phyloP scores from a whole-genome alignment of 2,113 vertebrate genomes.

The Sula dactylatra region DNA sequence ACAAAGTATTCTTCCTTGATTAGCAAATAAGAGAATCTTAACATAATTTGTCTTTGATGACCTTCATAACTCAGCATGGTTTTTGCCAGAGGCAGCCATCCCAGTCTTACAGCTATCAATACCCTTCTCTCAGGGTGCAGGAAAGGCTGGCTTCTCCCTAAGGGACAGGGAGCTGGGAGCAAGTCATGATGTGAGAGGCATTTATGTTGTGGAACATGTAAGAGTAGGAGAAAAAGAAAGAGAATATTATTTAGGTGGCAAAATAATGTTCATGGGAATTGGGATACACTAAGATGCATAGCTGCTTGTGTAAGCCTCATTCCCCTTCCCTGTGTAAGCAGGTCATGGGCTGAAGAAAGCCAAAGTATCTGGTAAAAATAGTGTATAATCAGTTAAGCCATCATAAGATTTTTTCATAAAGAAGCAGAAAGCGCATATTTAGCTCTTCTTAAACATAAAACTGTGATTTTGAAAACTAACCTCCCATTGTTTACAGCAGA shows the following conservation, averaged over 20 bases:
- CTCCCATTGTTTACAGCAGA: background rate
- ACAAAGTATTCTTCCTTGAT: background rate
- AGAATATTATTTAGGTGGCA: background rate
- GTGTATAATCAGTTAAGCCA: background rate
- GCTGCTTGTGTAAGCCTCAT: background rate
- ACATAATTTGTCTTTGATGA: background rate
- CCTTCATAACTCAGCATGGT: background rate
- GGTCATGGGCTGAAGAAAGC: background rate
- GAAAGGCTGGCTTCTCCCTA: rapidly evolving
- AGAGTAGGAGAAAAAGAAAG: background rate
- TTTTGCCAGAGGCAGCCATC: background rate
- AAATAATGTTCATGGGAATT: background rate
- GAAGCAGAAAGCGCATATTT: background rate
- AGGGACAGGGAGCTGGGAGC: background rate
- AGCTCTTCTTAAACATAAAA: background rate
- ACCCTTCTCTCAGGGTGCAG: background rate
- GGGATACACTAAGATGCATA: background rate
- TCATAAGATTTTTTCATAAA: background rate
- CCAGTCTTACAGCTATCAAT: background rate
- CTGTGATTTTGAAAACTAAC: background rate
- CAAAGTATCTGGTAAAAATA: background rate
- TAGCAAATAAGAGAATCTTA: background rate
- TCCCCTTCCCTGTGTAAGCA: background rate
- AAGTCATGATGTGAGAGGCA: background rate
- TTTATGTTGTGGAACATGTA: background rate